A percentile compares a stretch with the other conserved stretches of the same genome.
Evolutionary conservation across 2,113 vertebrate genomes (phyloP).

Genomic region (Gallinago paraguaiae): DNA sequence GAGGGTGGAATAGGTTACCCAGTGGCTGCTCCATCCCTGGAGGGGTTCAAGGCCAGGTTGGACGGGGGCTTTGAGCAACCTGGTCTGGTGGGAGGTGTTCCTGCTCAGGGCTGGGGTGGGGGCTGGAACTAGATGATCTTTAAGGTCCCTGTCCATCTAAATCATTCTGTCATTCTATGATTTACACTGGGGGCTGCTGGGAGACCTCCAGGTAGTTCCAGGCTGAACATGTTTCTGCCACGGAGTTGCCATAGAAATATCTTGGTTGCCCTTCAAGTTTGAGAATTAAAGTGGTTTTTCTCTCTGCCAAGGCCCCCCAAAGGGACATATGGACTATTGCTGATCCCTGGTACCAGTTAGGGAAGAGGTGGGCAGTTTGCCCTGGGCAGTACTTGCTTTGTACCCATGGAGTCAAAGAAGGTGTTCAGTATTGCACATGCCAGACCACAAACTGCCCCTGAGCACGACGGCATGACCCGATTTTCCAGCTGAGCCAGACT

Average conservation of each 20-base stretch:
- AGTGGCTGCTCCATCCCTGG: not conserved
- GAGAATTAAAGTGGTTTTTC: not conserved
- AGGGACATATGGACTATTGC: not conserved
- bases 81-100: not conserved
- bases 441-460: not conserved
- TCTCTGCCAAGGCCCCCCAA: not conserved
- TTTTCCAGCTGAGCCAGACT: conserved; percentile 26
- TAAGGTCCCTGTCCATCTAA: not conserved
- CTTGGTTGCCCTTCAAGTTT: not conserved
- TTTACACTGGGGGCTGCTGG: not conserved
- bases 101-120: not conserved
- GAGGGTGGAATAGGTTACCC: not conserved
- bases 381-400: not conserved
- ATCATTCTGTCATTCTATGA: not conserved
- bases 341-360: not conserved
- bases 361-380: not conserved
- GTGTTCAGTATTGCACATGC: not conserved
- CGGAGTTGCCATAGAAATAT: not conserved
- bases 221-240: not conserved
- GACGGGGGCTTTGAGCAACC: not conserved
- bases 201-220: not conserved
- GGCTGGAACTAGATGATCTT: not conserved
- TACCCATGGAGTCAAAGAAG: not conserved
- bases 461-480: not conserved
- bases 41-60: not conserved